A percentile compares a stretch with the other conserved stretches of the same genome.
These are phyloP conservation scores for Scaptodrosophila lebanonensis DNA, from an alignment of 1,140 invertebrate genomes.

Conservation along the genomic window DNA sequence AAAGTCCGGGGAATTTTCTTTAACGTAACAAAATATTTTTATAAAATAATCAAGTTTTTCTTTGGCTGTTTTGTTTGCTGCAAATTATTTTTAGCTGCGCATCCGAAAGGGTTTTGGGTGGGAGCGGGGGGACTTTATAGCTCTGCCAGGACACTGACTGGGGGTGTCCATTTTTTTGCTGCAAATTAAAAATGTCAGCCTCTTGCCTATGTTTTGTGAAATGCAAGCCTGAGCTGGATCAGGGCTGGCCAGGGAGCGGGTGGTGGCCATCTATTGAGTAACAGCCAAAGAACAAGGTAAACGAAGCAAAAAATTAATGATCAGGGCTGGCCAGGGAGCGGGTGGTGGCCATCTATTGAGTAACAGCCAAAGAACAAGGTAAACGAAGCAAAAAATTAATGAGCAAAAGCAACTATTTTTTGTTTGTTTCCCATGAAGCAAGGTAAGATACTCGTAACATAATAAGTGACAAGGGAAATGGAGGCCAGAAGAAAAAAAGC, in stretches of 20 bases:
- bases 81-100: conserved; percentile 50
- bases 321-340: conserved; percentile 22
- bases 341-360: neutral
- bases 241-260: conserved; percentile 1
- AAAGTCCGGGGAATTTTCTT: conserved; percentile 51
- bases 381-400: neutral
- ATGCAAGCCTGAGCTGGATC: too few relatives aligned
- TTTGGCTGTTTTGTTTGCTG: conserved; percentile 52
- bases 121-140: neutral
- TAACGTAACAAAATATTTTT: conserved; percentile 69
- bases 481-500: too few relatives aligned
- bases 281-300: conserved; percentile 28
- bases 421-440: too few relatives aligned
- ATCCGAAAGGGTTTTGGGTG: neutral
- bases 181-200: conserved; percentile 47
- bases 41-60: conserved; percentile 68
- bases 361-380: conserved; percentile 21
- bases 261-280: conserved; percentile 15
- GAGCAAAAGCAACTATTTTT: neutral
- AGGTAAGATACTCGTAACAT: too few relatives aligned
- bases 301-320: conserved; percentile 46
- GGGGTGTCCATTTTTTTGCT: conserved; percentile 18
- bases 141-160: neutral
- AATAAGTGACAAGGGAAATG: too few relatives aligned
- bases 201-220: conserved; percentile 14